Base-by-base conservation (phyloP, 1,140 invertebrate species). In the Saxidomus purpurata region DNA sequence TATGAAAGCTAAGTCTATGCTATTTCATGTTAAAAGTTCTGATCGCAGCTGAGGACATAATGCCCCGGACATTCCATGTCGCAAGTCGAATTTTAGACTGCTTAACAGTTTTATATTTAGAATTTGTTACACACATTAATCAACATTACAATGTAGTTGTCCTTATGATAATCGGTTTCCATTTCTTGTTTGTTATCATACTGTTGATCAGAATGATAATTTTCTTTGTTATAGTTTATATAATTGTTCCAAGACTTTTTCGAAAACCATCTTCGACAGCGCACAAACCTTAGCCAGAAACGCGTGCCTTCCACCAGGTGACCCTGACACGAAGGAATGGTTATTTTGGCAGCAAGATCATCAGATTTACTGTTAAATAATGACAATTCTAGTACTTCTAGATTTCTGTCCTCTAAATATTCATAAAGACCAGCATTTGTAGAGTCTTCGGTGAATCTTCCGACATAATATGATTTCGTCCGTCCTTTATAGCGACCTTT, bases 31-130 rank as follows among this genome's bases (percentile, higher is more conserved):
- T 69, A 69, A 31, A 8, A 69, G 67, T 36, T 69, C 31, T 1
- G 67, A 69, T 69, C 4, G 67, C 67, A 11, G 67, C 67, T 4
- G 67, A 69, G 13, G 67, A 69, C 67, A 69, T 69, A 17, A 69
- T 69, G 11, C 67, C 67, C 31, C 67, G 11, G 11, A 69, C 67
- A 19, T 69, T 69, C 67, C 67, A 69, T 22, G 67, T 69, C 1
- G 11, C 28, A 15, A 69, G 13, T 4, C 67, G 13, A 13, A 69
- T 8, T 4, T 69, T 31, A 8, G 28, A 3, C 13, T 69, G 52
- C 22, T 55, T 22, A 19, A 55, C 19, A 3, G 19, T 55, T 3
- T 55, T n/a, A 22, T n/a, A 19, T 3, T 55, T 55, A 13, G 52
- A 55, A 55, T 55, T 3, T 11, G 52, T 22, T 15, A 11, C 4